Percentiles rank a stretch among this genome's conserved stretches.
These are phyloP conservation scores for Lysiphlebus fabarum DNA, from an alignment of 1,140 invertebrate species.

Conservation along the genomic window DNA sequence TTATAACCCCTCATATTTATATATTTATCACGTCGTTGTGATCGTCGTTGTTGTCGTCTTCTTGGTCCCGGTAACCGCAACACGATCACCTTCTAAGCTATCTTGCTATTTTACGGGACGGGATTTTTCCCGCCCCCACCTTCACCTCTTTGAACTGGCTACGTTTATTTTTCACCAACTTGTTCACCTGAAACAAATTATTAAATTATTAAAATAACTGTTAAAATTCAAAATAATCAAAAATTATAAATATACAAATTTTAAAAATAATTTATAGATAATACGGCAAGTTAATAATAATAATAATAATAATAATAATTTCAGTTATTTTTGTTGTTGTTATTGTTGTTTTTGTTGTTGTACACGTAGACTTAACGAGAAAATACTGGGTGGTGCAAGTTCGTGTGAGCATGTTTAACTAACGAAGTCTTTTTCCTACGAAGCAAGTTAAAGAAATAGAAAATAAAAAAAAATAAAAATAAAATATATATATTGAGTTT, in stretches of 20 bases:
- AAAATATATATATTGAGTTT: slow-evolving; percentile 19
- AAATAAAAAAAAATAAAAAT: background rate
- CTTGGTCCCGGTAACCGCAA: slow-evolving; percentile 26
- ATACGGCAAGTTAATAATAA: no score
- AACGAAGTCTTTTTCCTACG: slow-evolving; percentile 23
- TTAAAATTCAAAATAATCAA: no score
- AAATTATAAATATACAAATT: no score
- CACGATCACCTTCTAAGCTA: slow-evolving; percentile 34
- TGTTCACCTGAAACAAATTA: slow-evolving; percentile 16
- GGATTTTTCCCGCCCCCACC: slow-evolving; percentile 25
- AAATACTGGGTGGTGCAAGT: slow-evolving; percentile 9
- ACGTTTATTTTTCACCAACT: slow-evolving; percentile 7
- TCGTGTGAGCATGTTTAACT: slow-evolving; percentile 28
- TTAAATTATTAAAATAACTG: background rate
- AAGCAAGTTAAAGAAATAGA: slow-evolving; percentile 5
- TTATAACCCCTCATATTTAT: slow-evolving; percentile 21
- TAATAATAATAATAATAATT: no score
- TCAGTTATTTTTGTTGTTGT: no score
- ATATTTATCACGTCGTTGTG: slow-evolving; percentile 1
- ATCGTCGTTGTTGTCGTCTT: no score
- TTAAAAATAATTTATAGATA: no score
- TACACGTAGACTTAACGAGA: slow-evolving; percentile 23
- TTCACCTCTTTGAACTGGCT: slow-evolving; percentile 10
- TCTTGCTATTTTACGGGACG: slow-evolving; percentile 35
- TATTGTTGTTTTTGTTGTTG: background rate